Evolutionary conservation across 2,797 vertebrate species (phyloP), one percentile per base, ranked within the genome.

Genomic region (Botia kubotai): DNA sequence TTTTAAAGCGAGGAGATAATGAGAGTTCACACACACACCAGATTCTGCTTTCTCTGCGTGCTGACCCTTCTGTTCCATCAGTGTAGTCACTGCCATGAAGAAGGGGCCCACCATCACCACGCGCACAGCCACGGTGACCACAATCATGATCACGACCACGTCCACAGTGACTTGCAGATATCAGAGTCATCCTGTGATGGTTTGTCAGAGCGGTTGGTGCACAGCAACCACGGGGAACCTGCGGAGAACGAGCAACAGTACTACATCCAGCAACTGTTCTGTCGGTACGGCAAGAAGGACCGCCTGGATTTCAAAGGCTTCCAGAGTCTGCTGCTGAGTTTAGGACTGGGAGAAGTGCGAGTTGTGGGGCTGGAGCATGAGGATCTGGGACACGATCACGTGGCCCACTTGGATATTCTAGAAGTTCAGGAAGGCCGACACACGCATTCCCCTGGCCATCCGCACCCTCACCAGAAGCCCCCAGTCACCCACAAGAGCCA

Each of bases 31-130:
- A 90, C 94, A 87, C 97, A 97, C 93, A 97, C 97, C 82, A 96
- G 95, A 90, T 97, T 99, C 91, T 98, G 98, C 92, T 94, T 99
- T 93, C 95, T 99, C 91, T 98, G 97, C 90, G 94, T 99, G 92
- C 92, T 99, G 92, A 97, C 97, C 71, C 96, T 99, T 90, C 87
- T 98, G 87, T 97, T 97, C 90, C 96, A 97, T 89, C 96, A 97
- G 80, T 97, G 96, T 91, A 94, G 92, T 92, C 96, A 95, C 85
- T 97, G 97, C 89, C 96, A 97, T 78, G 94, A 88, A 77, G 93
- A 94, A 68, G 92, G 87, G 14, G 93, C 96, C 79, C 93, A 95
- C 82, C 94, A 90, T 21, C 89, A 91, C n/a, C 58, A 57, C 2
- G 85, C 48, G n/a, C 90, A 88, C 73, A 83, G 79, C 70, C 88